phyloP scores from a whole-genome alignment of 2,888 invertebrate genomes.

The Atethmia centrago region DNA sequence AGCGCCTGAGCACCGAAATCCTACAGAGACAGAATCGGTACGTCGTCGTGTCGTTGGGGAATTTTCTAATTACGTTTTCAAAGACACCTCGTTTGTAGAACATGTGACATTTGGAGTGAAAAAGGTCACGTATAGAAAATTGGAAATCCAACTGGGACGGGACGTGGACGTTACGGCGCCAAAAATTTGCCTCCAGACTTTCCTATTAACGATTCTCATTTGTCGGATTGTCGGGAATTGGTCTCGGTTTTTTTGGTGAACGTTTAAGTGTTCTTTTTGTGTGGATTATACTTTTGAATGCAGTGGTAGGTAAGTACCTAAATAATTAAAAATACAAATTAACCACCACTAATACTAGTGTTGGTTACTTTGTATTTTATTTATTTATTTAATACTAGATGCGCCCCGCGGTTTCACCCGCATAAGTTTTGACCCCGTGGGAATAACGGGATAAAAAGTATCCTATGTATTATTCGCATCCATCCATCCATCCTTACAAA shows the following conservation, averaged over 20 bases:
- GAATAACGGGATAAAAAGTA: no score
- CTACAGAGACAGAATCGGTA: slow-evolving; percentile 77
- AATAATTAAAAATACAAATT: no score
- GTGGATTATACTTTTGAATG: slow-evolving; percentile 12
- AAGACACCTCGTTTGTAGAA: slow-evolving; percentile 89
- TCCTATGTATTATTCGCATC: no score
- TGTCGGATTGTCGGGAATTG: slow-evolving; percentile 66
- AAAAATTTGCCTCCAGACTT: slow-evolving; percentile 81
- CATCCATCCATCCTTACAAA: no score
- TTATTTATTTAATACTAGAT: no score
- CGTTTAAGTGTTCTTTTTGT: not conserved
- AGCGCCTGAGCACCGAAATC: slow-evolving; percentile 76
- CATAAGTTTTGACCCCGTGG: no score
- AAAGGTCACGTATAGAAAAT: slow-evolving; percentile 90
- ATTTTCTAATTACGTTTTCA: slow-evolving; percentile 91
- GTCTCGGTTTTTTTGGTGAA: slow-evolving; percentile 30
- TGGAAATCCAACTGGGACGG: slow-evolving; percentile 76
- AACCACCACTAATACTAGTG: no score
- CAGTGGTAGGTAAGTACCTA: not conserved
- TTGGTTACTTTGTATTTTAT: no score
- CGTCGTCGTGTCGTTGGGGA: slow-evolving; percentile 87
- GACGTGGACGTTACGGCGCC: slow-evolving; percentile 57
- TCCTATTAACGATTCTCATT: slow-evolving; percentile 84
- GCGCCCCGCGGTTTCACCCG: no score
- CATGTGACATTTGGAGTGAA: slow-evolving; percentile 87